These are phyloP conservation scores for Heliconius hortense DNA, from an alignment of 2,888 invertebrate species.

Conservation along the genomic window DNA sequence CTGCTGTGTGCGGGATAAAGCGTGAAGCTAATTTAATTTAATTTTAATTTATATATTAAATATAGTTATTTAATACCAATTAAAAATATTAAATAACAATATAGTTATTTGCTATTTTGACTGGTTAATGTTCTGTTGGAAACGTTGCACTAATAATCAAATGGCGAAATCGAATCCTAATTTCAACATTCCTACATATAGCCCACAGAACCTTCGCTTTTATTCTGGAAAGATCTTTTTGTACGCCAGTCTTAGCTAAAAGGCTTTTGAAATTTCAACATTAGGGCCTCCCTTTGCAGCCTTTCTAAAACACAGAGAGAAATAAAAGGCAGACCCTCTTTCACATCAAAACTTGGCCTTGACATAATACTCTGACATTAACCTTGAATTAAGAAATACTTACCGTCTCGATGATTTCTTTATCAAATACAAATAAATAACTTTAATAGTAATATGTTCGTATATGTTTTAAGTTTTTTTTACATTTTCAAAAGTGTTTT, in stretches of 20 bases:
- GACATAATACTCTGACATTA: conserved; percentile 42
- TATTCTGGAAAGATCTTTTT: conserved; percentile 22
- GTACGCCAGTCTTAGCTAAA: conserved; percentile 25
- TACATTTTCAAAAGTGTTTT: background rate
- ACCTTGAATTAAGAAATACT: conserved; percentile 38
- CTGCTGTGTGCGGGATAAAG: no score
- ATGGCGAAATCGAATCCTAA: background rate
- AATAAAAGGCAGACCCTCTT: conserved; percentile 35
- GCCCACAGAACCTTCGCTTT: background rate
- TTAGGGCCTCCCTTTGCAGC: conserved; percentile 32
- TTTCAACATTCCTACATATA: background rate
- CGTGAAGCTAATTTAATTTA: no score
- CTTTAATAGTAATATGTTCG: background rate
- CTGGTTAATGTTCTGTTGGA: background rate
- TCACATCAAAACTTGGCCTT: conserved; percentile 37
- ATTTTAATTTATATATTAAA: no score
- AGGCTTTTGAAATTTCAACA: conserved; percentile 34
- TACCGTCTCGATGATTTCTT: conserved; percentile 27
- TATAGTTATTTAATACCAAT: no score
- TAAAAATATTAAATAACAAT: no score
- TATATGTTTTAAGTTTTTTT: background rate
- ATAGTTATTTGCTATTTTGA: background rate
- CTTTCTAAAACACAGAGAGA: conserved; percentile 31
- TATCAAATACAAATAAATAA: background rate
- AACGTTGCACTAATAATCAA: background rate